Conservation (phyloP, 1,140 invertebrate genomes). For the Oscheius sp. region DNA sequence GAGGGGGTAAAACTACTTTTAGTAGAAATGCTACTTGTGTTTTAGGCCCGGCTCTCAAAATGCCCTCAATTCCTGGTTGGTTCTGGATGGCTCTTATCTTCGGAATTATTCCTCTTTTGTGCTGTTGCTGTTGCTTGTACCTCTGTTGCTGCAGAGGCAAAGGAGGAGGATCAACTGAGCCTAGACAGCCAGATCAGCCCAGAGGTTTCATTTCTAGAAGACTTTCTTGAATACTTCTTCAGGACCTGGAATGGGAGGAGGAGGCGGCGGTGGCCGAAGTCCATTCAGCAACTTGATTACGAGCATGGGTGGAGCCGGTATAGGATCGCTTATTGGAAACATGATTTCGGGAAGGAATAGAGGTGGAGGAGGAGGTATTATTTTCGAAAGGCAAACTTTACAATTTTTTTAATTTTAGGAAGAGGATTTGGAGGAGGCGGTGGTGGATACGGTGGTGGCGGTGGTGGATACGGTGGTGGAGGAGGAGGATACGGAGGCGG, state of each 20-base stretch:
- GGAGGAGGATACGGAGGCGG: neutral
- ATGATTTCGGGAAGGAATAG: conserved; percentile 12
- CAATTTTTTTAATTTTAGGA: neutral
- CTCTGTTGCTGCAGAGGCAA: conserved; percentile 34
- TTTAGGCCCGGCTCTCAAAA: too few species aligned
- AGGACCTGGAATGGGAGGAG: neutral
- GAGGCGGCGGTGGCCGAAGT: neutral
- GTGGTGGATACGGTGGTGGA: too few species aligned
- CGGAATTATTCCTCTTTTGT: conserved; percentile 24
- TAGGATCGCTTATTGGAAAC: conserved; percentile 23
- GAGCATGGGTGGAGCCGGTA: conserved; percentile 26
- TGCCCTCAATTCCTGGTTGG: conserved; percentile 29
- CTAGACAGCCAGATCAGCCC: conserved; percentile 8
- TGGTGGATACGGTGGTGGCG: neutral
- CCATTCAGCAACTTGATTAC: conserved; percentile 17
- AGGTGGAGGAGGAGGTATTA: conserved; percentile 20
- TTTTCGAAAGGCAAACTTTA: neutral
- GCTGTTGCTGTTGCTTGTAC: conserved; percentile 28
- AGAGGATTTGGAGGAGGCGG: conserved; percentile 14
- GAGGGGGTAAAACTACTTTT: too few species aligned
- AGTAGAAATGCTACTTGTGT: too few species aligned
- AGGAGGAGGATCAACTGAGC: conserved; percentile 13
- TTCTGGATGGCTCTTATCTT: conserved; percentile 30
- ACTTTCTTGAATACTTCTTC: neutral
- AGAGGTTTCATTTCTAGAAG: neutral